Conservation (phyloP, 30 jellyfish, hydroid and myxozoan genomes). For the Hydractinia symbiolongicarpus region DNA sequence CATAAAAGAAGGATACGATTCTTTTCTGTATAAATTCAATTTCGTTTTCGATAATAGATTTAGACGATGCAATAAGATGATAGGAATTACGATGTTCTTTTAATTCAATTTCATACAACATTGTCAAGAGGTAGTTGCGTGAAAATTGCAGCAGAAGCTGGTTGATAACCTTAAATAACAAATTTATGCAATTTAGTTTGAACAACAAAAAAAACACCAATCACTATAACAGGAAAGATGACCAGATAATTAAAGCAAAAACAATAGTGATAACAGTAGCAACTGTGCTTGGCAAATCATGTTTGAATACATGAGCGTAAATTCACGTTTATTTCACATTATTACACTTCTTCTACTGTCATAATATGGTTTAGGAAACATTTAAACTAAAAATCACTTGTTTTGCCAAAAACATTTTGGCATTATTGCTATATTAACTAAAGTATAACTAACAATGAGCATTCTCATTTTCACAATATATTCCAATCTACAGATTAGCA, state of each 20-base stretch:
- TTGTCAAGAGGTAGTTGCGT: slow-evolving; percentile 60
- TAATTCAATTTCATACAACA: slow-evolving; percentile 78
- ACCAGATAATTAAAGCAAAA: neutral
- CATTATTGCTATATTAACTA: too few relatives aligned
- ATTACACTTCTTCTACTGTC: too few relatives aligned
- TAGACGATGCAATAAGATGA: slow-evolving; percentile 66
- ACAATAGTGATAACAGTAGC: neutral
- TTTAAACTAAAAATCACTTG: too few relatives aligned
- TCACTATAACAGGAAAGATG: neutral
- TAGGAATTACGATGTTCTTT: slow-evolving; percentile 61
- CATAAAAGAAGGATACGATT: slow-evolving; percentile 57
- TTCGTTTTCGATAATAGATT: slow-evolving; percentile 44
- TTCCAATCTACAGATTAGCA: too few relatives aligned
- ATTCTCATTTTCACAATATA: too few relatives aligned
- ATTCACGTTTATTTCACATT: too few relatives aligned
- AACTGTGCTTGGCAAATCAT: neutral
- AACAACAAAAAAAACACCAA: neutral
- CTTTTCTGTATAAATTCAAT: slow-evolving; percentile 37
- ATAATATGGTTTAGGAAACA: too few relatives aligned
- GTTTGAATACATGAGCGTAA: too few relatives aligned
- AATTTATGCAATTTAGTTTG: too few relatives aligned
- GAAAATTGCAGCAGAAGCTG: slow-evolving; percentile 75
- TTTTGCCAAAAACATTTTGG: too few relatives aligned
- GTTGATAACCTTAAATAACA: slow-evolving; percentile 59
- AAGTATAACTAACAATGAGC: too few relatives aligned